Evolutionary conservation across 2,113 vertebrate species (phyloP).

Genomic region (Aplodontia rufa): DNA sequence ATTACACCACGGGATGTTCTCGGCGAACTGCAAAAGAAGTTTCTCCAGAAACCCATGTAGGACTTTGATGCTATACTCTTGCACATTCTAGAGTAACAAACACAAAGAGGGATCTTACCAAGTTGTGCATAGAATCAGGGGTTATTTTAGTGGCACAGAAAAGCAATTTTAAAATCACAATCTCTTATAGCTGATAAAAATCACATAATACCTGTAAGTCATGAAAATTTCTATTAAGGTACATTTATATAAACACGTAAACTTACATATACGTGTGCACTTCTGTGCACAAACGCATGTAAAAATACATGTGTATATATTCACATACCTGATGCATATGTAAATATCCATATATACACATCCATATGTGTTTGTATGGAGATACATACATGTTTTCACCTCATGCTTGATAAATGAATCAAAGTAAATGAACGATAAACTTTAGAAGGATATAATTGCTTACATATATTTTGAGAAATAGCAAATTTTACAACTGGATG

Average conservation of each 20-base stretch:
- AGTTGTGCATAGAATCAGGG: neutral
- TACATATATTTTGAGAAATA: neutral
- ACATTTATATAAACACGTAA: neutral
- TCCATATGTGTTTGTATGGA: no score
- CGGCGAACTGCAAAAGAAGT: neutral
- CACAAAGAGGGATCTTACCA: neutral
- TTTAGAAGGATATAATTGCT: neutral
- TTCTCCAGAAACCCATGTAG: neutral
- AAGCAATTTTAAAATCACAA: neutral
- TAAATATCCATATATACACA: neutral
- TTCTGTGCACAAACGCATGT: neutral
- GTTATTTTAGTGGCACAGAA: neutral
- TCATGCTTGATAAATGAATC: neutral
- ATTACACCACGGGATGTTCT: neutral
- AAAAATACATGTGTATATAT: neutral
- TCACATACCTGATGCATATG: no score
- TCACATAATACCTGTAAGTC: neutral
- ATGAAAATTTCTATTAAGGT: neutral
- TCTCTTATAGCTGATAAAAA: neutral
- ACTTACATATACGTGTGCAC: rapidly evolving
- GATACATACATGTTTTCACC: neutral
- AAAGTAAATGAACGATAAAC: neutral
- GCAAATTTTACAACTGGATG: neutral
- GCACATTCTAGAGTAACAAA: neutral
- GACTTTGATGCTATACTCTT: neutral